Conservation (phyloP, 2,797 vertebrate genomes). For the Neopelma chrysocephalum region DNA sequence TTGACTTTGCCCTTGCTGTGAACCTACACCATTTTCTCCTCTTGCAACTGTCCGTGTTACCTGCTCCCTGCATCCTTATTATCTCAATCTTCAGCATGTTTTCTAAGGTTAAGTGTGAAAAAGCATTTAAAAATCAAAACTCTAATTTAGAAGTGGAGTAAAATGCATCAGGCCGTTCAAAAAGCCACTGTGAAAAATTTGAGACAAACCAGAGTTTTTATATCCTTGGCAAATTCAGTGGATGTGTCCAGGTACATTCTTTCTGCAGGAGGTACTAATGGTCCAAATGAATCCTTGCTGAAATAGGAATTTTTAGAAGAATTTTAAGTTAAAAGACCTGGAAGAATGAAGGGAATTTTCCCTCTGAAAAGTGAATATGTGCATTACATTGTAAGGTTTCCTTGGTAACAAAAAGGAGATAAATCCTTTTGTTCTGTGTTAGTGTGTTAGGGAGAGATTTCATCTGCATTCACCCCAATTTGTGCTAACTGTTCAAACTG, state of each 20-base stretch:
- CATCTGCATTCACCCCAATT: conserved; percentile 29
- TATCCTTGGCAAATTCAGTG: not conserved
- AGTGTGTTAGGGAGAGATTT: conserved; percentile 30
- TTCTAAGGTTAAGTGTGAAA: not conserved
- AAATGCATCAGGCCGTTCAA: not conserved
- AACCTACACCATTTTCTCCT: not conserved
- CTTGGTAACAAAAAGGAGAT: conserved; percentile 57
- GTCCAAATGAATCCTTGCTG: not conserved
- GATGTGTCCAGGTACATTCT: not conserved
- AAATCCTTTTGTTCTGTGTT: conserved; percentile 56
- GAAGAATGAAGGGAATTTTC: not conserved
- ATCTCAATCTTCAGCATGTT: not conserved
- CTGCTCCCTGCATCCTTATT: not conserved
- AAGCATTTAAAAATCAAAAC: not conserved
- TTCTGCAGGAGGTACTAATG: not conserved
- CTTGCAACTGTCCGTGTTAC: not conserved
- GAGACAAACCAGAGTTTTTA: not conserved
- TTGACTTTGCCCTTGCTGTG: not conserved
- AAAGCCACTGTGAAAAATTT: not conserved
- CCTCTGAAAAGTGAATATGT: conserved; percentile 10
- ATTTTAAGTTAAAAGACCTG: not conserved
- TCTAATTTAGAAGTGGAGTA: not conserved
- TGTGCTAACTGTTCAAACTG: conserved; percentile 31
- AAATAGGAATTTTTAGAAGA: not conserved
- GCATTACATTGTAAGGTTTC: conserved; percentile 46